These are phyloP conservation scores for Lates japonicus DNA, from an alignment of 2,797 vertebrate species.

Conservation along the genomic window DNA sequence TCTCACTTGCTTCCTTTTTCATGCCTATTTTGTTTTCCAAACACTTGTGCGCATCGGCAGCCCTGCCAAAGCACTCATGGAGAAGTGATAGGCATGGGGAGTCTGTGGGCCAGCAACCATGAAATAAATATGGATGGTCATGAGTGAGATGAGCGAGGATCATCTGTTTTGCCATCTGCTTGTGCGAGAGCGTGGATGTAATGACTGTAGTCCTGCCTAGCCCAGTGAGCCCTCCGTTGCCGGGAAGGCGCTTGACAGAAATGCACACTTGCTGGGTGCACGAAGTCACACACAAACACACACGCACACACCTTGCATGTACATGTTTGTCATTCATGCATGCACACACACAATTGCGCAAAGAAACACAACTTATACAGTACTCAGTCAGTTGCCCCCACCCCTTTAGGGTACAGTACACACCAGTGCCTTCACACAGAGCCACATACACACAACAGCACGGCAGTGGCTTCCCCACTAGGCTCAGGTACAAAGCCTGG, in stretches of 20 bases:
- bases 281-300: constrained; percentile 40
- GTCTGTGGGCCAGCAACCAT: constrained; percentile 86
- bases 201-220: constrained; percentile 83
- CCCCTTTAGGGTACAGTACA: constrained; percentile 49
- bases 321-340: constrained; percentile 37
- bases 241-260: constrained; percentile 71
- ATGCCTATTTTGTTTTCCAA: constrained; percentile 81
- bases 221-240: constrained; percentile 76
- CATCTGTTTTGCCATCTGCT: constrained; percentile 91
- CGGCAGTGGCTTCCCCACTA: constrained; percentile 49
- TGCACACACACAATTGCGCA: constrained; percentile 37
- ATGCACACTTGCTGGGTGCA: constrained; percentile 51
- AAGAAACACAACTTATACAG: constrained; percentile 47
- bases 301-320: constrained; percentile 36
- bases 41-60: constrained; percentile 81
- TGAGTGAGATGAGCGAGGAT: constrained; percentile 88
- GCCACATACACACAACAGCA: constrained; percentile 42
- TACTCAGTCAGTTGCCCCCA: constrained; percentile 39
- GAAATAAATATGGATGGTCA: constrained; percentile 91
- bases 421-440: constrained; percentile 35
- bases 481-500: constrained; percentile 73
- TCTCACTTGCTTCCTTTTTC: constrained; percentile 77
- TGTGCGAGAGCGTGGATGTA: constrained; percentile 81
- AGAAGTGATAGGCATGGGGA: constrained; percentile 83
- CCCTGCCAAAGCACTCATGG: constrained; percentile 82